Evolutionary conservation across 2,797 vertebrate genomes (phyloP).

Genomic region (Artibeus lituratus): DNA sequence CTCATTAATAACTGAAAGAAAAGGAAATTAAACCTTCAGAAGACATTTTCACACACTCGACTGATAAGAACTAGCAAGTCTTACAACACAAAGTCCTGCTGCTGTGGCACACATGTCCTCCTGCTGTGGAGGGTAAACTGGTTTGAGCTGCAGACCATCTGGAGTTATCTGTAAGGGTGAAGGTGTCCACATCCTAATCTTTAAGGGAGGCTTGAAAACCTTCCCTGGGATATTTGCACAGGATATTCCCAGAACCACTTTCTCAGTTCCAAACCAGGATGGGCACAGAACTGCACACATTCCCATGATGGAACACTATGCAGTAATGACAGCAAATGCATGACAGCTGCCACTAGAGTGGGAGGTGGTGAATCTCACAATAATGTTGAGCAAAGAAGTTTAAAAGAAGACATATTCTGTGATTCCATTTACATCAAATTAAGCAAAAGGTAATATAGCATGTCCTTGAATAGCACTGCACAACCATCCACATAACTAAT

Average conservation of each 20-base stretch:
- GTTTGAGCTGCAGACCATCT: too few relatives aligned
- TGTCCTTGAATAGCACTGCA: not conserved
- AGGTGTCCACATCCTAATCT: not conserved
- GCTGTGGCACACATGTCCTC: not conserved
- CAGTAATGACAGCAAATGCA: accelerated
- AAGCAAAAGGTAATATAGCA: too few relatives aligned
- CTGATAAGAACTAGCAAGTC: too few relatives aligned
- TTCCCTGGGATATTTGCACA: not conserved
- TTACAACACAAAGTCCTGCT: not conserved
- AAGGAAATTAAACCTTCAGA: not conserved
- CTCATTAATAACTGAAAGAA: not conserved
- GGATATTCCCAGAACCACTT: too few relatives aligned
- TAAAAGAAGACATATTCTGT: too few relatives aligned
- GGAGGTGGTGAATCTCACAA: too few relatives aligned
- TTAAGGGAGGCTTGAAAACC: not conserved
- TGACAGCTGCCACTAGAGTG: not conserved
- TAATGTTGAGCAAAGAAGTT: too few relatives aligned
- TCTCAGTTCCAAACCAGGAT: too few relatives aligned
- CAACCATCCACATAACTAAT: not conserved
- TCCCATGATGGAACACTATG: too few relatives aligned
- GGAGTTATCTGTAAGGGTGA: accelerated
- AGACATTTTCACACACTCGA: not conserved
- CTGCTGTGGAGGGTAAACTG: accelerated
- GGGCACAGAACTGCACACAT: not conserved
- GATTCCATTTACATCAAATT: too few relatives aligned